phyloP scores from a whole-genome alignment of 2,797 vertebrate genomes.

The Amphiprion clarkii region DNA sequence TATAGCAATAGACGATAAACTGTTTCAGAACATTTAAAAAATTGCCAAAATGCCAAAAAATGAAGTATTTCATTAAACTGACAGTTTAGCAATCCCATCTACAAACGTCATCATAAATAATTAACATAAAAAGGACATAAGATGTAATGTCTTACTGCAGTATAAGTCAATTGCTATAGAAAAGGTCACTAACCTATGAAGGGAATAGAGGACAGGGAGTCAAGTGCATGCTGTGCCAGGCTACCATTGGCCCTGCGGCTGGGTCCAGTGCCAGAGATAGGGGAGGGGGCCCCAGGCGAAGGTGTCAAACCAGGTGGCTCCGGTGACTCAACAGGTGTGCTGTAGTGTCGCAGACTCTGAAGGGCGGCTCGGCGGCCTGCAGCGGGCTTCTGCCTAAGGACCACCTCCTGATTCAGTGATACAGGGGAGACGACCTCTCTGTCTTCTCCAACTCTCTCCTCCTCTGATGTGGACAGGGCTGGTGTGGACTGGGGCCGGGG shows the following conservation, averaged over 20 bases:
- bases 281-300: constrained; percentile 34
- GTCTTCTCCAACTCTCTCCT: constrained; percentile 69
- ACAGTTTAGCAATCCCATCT: not conserved
- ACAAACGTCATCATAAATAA: not conserved
- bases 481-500: constrained; percentile 69
- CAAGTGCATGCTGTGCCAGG: constrained; percentile 87
- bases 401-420: constrained; percentile 86
- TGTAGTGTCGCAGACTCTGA: constrained; percentile 79
- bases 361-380: constrained; percentile 77
- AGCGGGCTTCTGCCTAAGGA: constrained; percentile 90
- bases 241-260: constrained; percentile 76
- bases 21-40: not conserved
- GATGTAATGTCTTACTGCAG: not conserved
- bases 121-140: not conserved
- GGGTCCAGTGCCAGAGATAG: constrained; percentile 54
- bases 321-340: constrained; percentile 77
- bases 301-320: constrained; percentile 48
- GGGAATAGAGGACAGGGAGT: constrained; percentile 94
- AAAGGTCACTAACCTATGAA: constrained; percentile 92
- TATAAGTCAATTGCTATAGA: constrained; percentile 5
- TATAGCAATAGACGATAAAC: constrained; percentile 28
- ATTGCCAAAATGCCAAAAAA: too few relatives aligned
- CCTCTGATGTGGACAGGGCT: constrained; percentile 50
- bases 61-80: too few relatives aligned
- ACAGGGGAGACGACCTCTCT: constrained; percentile 76